These are phyloP conservation scores for Oeneis ivallda DNA, from an alignment of 2,888 invertebrate genomes.

Conservation along the genomic window DNA sequence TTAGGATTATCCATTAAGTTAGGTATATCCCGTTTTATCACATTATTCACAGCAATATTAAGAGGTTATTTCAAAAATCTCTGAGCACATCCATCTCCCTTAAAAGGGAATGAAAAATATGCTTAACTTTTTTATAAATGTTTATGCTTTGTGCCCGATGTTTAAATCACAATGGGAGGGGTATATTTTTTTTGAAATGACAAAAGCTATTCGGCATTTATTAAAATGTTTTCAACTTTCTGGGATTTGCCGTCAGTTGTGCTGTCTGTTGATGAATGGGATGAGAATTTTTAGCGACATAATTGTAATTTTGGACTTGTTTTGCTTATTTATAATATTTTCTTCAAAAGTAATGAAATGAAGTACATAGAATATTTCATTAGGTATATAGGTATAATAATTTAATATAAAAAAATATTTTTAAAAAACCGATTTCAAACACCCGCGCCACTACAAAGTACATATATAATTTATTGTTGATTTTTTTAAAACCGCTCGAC, in stretches of 20 bases:
- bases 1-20: slow-evolving; percentile 9
- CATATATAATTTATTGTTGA: no score
- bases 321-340: slow-evolving; percentile 13
- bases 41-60: slow-evolving; percentile 7
- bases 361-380: no score
- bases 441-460: no score
- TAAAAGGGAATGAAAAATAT: slow-evolving; percentile 43
- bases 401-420: no score
- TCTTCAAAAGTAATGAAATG: neutral
- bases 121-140: slow-evolving; percentile 68
- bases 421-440: no score
- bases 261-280: slow-evolving; percentile 36
- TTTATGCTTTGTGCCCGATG: slow-evolving; percentile 65
- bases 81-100: slow-evolving; percentile 24
- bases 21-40: slow-evolving; percentile 2
- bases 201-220: slow-evolving; percentile 66
- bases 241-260: slow-evolving; percentile 38
- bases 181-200: slow-evolving; percentile 52
- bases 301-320: slow-evolving; percentile 24
- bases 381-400: no score
- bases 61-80: slow-evolving; percentile 21
- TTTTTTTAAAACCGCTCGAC: no score
- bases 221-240: slow-evolving; percentile 68
- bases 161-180: slow-evolving; percentile 63
- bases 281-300: slow-evolving; percentile 28